Conservation (phyloP, 2,113 vertebrate species). For the Entelurus aequoreus region DNA sequence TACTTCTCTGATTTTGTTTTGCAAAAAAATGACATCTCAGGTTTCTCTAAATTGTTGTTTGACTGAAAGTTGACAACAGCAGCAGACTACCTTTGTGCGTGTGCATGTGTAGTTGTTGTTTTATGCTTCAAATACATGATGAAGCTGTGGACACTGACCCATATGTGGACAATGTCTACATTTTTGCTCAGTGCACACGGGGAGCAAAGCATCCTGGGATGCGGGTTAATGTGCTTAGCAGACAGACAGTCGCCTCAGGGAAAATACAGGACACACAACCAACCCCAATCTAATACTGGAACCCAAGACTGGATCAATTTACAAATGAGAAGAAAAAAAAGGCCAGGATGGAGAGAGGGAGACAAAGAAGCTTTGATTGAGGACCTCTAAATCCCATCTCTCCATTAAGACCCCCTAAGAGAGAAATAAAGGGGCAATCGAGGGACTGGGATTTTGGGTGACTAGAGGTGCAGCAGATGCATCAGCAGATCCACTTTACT, state of each 20-base stretch:
- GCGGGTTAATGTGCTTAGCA: conserved; percentile 64
- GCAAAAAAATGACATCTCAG: conserved; percentile 26
- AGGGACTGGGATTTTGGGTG: conserved; percentile 53
- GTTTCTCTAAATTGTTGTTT: too few relatives aligned
- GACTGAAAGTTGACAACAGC: neutral
- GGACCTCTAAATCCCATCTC: conserved; percentile 48
- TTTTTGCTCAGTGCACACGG: conserved; percentile 37
- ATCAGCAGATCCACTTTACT: conserved; percentile 57
- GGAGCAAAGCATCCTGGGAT: conserved; percentile 29
- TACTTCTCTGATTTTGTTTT: conserved; percentile 60
- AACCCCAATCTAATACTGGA: conserved; percentile 59
- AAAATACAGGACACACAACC: conserved; percentile 39
- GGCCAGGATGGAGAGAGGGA: conserved; percentile 22
- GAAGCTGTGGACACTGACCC: conserved; percentile 50
- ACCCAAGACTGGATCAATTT: conserved; percentile 62
- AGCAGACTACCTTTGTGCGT: conserved; percentile 15
- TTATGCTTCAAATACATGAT: conserved; percentile 12
- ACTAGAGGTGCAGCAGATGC: conserved; percentile 36
- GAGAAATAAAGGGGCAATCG: conserved; percentile 36
- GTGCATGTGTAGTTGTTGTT: conserved; percentile 13
- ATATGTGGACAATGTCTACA: conserved; percentile 44
- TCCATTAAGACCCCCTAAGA: conserved; percentile 43
- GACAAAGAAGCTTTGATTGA: conserved; percentile 45
- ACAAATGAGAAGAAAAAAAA: conserved; percentile 44
- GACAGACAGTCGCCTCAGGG: conserved; percentile 68